Conservation (phyloP, 2,113 vertebrate genomes). For the Psephotus haematonotus region DNA sequence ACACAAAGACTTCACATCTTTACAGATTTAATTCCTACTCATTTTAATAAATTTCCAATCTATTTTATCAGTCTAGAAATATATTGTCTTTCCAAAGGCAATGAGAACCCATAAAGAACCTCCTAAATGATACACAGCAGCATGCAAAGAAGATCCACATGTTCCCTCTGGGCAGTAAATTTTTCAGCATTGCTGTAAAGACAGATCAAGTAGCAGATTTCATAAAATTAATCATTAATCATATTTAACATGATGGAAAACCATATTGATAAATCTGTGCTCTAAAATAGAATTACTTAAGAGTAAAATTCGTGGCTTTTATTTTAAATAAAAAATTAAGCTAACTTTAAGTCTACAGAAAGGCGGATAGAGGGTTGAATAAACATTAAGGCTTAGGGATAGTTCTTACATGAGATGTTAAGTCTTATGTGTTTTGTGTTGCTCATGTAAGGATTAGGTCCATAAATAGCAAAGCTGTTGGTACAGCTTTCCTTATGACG, state of each 20-base stretch:
- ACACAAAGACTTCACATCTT: not conserved
- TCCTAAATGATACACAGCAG: not conserved
- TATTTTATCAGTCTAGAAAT: not conserved
- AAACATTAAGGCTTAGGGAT: not conserved
- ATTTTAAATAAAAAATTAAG: not conserved
- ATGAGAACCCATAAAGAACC: not conserved
- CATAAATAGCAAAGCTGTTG: not conserved
- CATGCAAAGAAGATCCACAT: not conserved
- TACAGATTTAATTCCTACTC: not conserved
- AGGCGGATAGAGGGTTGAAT: not conserved
- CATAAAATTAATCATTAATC: not conserved
- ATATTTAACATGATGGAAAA: not conserved
- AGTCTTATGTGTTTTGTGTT: rapidly evolving
- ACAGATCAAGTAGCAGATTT: not conserved
- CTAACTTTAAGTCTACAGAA: not conserved
- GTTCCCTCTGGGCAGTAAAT: not conserved
- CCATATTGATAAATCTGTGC: not conserved
- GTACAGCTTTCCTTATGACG: not conserved
- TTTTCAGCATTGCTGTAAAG: not conserved
- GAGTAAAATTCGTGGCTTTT: not conserved
- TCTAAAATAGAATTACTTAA: not conserved
- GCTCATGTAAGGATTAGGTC: not conserved
- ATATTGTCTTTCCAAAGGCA: not conserved
- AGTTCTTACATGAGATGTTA: not conserved
- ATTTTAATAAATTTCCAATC: not conserved